These are phyloP conservation scores for Halesus radiatus DNA, from an alignment of 1,140 invertebrate genomes.

Conservation along the genomic window DNA sequence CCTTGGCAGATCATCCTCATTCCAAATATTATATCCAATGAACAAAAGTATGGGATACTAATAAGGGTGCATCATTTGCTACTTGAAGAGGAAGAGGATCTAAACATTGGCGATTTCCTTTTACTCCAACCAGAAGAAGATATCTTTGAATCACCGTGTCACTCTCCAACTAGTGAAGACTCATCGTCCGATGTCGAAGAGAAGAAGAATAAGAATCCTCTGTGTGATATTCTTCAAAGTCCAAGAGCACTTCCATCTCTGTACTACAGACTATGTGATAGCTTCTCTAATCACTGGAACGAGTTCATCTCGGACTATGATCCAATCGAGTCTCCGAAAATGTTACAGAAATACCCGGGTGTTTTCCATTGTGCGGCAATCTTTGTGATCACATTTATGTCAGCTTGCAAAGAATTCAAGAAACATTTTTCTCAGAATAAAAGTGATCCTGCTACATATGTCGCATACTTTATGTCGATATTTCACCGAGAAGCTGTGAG, in stretches of 20 bases:
- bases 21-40: constrained; percentile 68
- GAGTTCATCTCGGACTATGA: constrained; percentile 84
- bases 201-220: constrained; percentile 64
- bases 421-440: constrained; percentile 62
- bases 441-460: constrained; percentile 58
- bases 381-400: constrained; percentile 71
- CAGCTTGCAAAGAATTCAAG: constrained; percentile 72
- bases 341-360: constrained; percentile 74
- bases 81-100: constrained; percentile 75
- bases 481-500: constrained; percentile 65
- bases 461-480: constrained; percentile 61
- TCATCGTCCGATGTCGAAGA: constrained; percentile 1
- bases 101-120: constrained; percentile 83
- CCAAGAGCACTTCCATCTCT: constrained; percentile 78
- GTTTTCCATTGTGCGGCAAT: constrained; percentile 74
- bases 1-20: constrained; percentile 88
- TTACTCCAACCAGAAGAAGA: constrained; percentile 71
- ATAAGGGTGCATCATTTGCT: constrained; percentile 83
- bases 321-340: constrained; percentile 78
- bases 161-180: neutral
- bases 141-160: neutral
- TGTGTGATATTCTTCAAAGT: constrained; percentile 72
- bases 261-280: constrained; percentile 76
- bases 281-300: constrained; percentile 82
- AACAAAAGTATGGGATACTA: constrained; percentile 79